Percentiles rank a stretch among this genome's conserved stretches.
Conservation (phyloP, 2,113 vertebrate species). For the Burhinus bistriatus region DNA sequence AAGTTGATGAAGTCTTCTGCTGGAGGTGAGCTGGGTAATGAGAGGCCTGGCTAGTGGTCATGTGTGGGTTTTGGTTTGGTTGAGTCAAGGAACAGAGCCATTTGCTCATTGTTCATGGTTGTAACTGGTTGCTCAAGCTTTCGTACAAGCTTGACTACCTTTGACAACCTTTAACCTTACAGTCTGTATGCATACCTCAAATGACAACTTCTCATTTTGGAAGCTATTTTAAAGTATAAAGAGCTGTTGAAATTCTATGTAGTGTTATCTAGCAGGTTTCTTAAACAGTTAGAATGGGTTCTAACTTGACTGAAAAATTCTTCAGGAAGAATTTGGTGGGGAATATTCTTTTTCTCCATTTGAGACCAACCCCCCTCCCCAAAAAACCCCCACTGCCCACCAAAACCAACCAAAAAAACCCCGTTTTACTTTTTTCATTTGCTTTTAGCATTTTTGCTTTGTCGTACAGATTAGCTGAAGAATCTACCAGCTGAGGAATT, state of each 20-base stretch:
- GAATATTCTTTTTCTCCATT: background rate
- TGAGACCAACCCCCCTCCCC: background rate
- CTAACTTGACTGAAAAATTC: background rate
- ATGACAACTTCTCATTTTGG: background rate
- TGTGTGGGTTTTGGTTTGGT: background rate
- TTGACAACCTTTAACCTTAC: background rate
- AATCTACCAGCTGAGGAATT: background rate
- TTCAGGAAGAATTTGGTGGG: too few relatives aligned
- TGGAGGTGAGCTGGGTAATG: background rate
- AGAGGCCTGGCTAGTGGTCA: background rate
- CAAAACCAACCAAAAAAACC: background rate
- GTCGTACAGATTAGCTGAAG: background rate
- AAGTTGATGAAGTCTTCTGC: background rate
- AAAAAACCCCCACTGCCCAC: too few relatives aligned
- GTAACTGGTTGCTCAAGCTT: background rate
- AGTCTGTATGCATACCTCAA: background rate
- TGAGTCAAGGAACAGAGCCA: background rate
- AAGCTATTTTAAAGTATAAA: background rate
- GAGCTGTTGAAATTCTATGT: background rate
- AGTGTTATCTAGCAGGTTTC: background rate
- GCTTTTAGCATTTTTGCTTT: background rate
- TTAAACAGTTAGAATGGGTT: background rate
- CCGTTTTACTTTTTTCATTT: background rate
- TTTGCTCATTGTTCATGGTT: background rate
- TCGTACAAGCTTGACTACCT: rapidly evolving